Conservation (phyloP, 2,888 invertebrate genomes). For the Pseudococcus longispinus region DNA sequence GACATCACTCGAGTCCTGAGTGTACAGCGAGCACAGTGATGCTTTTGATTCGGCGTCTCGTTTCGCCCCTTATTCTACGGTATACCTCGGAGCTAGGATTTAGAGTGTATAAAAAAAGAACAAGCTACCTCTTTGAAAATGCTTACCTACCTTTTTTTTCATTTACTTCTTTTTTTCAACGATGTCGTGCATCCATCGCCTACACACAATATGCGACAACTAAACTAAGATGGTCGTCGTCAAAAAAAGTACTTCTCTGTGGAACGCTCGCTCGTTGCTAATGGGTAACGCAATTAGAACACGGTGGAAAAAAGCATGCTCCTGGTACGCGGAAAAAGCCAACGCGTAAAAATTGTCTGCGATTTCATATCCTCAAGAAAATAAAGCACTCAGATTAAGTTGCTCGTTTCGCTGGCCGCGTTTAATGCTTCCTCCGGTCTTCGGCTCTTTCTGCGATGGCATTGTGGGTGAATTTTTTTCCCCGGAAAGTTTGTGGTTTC, state of each 20-base stretch:
- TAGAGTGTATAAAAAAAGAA: not conserved
- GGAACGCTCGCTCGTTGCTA: not conserved
- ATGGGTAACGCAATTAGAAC: conserved; percentile 17
- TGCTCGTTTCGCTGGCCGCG: not conserved
- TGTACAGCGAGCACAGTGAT: not conserved
- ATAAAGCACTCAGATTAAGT: conserved; percentile 18
- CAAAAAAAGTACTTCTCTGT: not conserved
- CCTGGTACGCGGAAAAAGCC: not conserved
- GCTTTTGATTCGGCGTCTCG: not conserved
- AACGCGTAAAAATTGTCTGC: conserved; percentile 16
- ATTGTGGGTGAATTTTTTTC: not conserved
- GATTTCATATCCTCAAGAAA: not conserved
- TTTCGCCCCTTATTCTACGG: not conserved
- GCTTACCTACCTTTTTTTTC: not conserved
- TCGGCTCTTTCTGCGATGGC: too few relatives aligned
- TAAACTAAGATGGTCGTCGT: not conserved
- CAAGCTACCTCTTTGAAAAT: not conserved
- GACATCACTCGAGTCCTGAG: not conserved
- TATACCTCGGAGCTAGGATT: not conserved
- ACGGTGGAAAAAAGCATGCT: not conserved
- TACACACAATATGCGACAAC: not conserved
- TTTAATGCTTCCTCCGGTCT: not conserved
- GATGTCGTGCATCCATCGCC: not conserved
- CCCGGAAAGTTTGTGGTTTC: not conserved
- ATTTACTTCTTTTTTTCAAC: not conserved